Evolutionary conservation across 2,797 vertebrate genomes (phyloP), one percentile per base, ranked within the genome.

Genomic region (Heterohyrax brucei): DNA sequence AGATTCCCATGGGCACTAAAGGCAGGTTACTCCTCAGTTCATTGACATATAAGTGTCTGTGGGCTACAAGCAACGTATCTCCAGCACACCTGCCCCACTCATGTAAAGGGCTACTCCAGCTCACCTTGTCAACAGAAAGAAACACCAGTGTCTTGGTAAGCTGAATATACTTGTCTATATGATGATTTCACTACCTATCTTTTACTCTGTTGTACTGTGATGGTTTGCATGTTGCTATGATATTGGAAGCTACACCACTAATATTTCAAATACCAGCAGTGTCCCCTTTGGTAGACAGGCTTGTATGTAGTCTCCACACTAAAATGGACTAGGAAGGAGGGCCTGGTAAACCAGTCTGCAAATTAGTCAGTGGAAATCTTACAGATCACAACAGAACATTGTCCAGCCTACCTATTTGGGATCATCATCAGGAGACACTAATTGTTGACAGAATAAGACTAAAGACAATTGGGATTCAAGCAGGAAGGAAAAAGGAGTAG

Each of bases 21-120:
- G 12, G 8, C 3, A 62, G 33, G 2, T 70, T 48, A 18, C n/a
- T 78, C 14, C 48, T 81, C 39, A 1, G 53, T n/a, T 91, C 3
- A 26, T 5, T 12, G 19, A 44, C 22, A 9, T 1, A 50, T 3
- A 72, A 68, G 50, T 1, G 6, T 26, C 1, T 19, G 22, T 1
- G 28, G 33, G 19, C 12, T 18, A n/a, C 7, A 30, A 33, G n/a
- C 28, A 24, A 16, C 7, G n/a, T 3, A 14, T 1, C 10, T 44
- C 1, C 16, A n/a, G 6, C 30, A 30, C 5, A 46, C 28, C 4
- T 77, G 10, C 2, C 2, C 22, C 48, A 59, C 9, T 88, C 4
- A 24, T 50, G 21, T 4, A 53, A 66, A 2, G 1, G 1, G 13
- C 0, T 24, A 28, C 28, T 86, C 33, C 66, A 3, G 1, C 72